Conservation (phyloP, 1,140 invertebrate species). For the Eumeta japonica region DNA sequence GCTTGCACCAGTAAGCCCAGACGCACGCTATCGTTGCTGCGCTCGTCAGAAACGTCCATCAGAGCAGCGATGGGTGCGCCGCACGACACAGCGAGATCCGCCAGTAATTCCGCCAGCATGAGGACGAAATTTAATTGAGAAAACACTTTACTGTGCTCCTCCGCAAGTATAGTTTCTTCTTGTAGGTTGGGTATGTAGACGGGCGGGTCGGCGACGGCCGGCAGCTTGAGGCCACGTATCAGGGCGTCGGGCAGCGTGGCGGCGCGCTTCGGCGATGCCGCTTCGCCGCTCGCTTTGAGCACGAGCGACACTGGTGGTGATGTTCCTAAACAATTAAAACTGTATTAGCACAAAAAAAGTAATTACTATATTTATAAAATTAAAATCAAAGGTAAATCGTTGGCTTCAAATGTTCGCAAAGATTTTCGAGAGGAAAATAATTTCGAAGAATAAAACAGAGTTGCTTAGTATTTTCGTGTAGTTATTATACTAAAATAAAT, state of each 20-base stretch:
- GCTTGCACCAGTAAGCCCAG: constrained; percentile 86
- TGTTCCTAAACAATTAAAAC: constrained; percentile 48
- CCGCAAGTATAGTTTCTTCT: constrained; percentile 91
- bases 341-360: too few relatives aligned
- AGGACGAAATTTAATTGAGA: constrained; percentile 49
- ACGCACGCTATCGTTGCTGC: constrained; percentile 76
- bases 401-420: too few relatives aligned
- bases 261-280: constrained; percentile 61
- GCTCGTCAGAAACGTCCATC: constrained; percentile 49
- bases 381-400: too few relatives aligned
- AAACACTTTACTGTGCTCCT: constrained; percentile 53
- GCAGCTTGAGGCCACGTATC: constrained; percentile 42
- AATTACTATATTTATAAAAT: too few relatives aligned
- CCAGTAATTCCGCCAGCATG: constrained; percentile 46
- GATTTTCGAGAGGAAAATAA: too few relatives aligned
- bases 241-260: constrained; percentile 73
- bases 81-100: constrained; percentile 44
- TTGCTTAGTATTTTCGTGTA: too few relatives aligned
- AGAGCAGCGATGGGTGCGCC: constrained; percentile 43
- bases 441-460: too few relatives aligned
- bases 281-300: constrained; percentile 62
- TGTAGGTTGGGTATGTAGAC: constrained; percentile 89
- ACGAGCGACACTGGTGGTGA: constrained; percentile 70
- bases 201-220: constrained; percentile 63
- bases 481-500: too few relatives aligned